Conservation (phyloP, 2,888 invertebrate species). For the Drosophila meridiana region DNA sequence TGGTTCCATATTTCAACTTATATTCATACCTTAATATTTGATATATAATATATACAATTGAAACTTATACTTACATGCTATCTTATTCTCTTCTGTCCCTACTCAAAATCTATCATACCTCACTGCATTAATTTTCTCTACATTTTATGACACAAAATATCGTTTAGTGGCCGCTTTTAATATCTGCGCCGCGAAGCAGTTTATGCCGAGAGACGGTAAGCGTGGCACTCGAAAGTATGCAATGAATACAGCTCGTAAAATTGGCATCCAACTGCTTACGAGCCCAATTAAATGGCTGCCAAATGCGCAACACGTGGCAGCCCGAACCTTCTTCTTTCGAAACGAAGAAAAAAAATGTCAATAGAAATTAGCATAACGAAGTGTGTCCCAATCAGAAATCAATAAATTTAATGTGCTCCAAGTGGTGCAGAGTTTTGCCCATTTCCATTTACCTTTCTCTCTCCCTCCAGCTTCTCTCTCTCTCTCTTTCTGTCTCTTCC, state of each 20-base stretch:
- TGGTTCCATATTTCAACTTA: too few relatives aligned
- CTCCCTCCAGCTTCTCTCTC: neutral
- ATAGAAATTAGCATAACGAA: slow-evolving; percentile 69
- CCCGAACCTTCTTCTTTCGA: neutral
- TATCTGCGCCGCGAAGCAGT: slow-evolving; percentile 13
- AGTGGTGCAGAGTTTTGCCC: neutral
- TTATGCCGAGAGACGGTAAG: neutral
- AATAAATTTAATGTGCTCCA: slow-evolving; percentile 41
- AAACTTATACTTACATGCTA: too few relatives aligned
- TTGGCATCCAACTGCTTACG: neutral
- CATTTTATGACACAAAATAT: neutral
- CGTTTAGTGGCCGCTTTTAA: neutral
- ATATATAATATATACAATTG: too few relatives aligned
- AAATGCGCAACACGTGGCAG: slow-evolving; percentile 28
- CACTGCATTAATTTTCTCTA: neutral
- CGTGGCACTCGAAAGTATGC: slow-evolving; percentile 43
- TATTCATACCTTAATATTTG: too few relatives aligned
- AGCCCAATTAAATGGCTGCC: slow-evolving; percentile 18
- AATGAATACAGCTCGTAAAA: slow-evolving; percentile 18
- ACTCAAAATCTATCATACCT: neutral
- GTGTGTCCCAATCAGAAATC: slow-evolving; percentile 58
- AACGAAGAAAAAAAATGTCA: neutral
- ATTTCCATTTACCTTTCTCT: slow-evolving; percentile 1
- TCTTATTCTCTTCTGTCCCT: neutral
- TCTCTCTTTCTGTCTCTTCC: neutral